phyloP scores from a whole-genome alignment of 2,888 invertebrate species.

The Strigamia transsilvanica region DNA sequence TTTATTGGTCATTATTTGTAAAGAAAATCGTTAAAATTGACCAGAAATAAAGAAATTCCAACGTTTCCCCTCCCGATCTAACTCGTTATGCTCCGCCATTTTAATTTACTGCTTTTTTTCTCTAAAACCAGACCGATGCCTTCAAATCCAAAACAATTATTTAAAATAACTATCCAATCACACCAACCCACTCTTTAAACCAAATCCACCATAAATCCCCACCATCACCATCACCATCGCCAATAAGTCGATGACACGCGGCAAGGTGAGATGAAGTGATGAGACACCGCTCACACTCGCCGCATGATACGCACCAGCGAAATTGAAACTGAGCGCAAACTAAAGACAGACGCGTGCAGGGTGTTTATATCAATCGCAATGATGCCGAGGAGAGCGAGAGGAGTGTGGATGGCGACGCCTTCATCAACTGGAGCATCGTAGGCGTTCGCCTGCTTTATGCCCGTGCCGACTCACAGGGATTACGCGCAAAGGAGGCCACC shows the following conservation, averaged over 20 bases:
- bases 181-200: too few species aligned
- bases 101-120: too few species aligned
- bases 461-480: slow-evolving; percentile 7
- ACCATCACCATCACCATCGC: too few species aligned
- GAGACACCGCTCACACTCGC: neutral
- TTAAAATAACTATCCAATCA: too few species aligned
- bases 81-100: too few species aligned
- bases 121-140: too few species aligned
- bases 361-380: slow-evolving; percentile 10
- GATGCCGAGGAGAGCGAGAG: neutral
- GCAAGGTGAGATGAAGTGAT: neutral
- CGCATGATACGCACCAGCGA: neutral
- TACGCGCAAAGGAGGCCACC: slow-evolving; percentile 10
- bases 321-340: neutral
- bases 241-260: neutral
- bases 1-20: too few species aligned
- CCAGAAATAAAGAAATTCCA: too few species aligned
- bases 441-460: slow-evolving; percentile 7
- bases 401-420: neutral
- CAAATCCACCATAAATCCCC: too few species aligned
- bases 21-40: too few species aligned
- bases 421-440: slow-evolving; percentile 20
- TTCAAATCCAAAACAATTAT: too few species aligned
- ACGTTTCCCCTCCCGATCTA: too few species aligned
- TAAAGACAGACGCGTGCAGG: slow-evolving; percentile 7